Conservation (phyloP, 2,888 invertebrate species). For the Emmelina monodactyla region DNA sequence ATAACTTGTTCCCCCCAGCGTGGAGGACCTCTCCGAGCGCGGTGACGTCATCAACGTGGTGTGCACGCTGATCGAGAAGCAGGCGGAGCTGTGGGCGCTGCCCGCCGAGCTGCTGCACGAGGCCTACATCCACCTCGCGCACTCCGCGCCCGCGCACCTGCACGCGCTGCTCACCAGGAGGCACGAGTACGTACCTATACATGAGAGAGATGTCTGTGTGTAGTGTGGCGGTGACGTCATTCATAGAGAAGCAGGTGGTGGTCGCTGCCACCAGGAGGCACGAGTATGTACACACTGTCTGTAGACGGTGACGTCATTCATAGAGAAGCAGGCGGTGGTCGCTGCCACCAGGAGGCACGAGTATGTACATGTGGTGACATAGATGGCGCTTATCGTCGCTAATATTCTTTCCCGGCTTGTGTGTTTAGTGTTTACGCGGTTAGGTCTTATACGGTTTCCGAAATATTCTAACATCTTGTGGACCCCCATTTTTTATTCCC, state of each 20-base stretch:
- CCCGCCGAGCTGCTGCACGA: conserved; percentile 85
- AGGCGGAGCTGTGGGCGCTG: conserved; percentile 73
- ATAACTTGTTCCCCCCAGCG: too few relatives aligned
- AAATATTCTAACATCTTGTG: too few relatives aligned
- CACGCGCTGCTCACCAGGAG: conserved; percentile 69
- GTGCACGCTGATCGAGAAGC: conserved; percentile 66
- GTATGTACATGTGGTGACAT: too few relatives aligned
- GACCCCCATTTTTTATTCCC: too few relatives aligned
- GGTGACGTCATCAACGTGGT: conserved; percentile 91
- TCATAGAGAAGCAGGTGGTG: neutral
- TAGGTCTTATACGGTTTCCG: too few relatives aligned
- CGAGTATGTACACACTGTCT: too few relatives aligned
- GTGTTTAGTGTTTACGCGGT: too few relatives aligned
- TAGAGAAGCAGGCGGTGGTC: neutral
- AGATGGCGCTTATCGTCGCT: too few relatives aligned
- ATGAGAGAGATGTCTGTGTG: too few relatives aligned
- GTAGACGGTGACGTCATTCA: neutral
- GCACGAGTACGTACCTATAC: conserved; percentile 45
- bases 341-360: neutral
- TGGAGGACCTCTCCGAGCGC: conserved; percentile 80
- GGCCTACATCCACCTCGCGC: conserved; percentile 85
- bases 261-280: neutral
- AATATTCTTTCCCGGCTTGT: too few relatives aligned
- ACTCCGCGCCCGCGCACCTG: conserved; percentile 82
- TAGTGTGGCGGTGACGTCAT: neutral